Evolutionary conservation across 2,113 vertebrate species (phyloP).

Genomic region (Nymphicus hollandicus): DNA sequence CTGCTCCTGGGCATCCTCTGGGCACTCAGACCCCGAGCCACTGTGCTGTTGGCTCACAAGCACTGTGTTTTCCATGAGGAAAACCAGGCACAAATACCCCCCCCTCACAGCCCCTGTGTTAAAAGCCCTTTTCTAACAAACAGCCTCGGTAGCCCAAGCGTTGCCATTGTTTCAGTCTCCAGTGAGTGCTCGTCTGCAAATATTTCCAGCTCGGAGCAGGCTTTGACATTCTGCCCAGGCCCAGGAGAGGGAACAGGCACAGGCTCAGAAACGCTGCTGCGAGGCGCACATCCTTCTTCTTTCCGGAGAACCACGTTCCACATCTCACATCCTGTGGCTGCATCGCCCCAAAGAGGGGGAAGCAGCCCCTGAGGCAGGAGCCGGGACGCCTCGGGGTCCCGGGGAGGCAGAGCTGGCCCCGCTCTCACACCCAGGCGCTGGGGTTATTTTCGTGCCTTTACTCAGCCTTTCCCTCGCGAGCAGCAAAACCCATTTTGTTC

Average conservation of each 20-base stretch:
- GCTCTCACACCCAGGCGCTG: accelerated
- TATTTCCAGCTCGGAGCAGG: slow-evolving; percentile 60
- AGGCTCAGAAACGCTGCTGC: slow-evolving; percentile 35
- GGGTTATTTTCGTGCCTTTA: background rate
- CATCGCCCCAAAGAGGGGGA: background rate
- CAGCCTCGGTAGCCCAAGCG: slow-evolving; percentile 52
- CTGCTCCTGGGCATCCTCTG: background rate
- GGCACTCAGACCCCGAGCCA: background rate
- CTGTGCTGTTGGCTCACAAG: background rate
- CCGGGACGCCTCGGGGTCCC: accelerated
- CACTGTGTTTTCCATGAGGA: background rate
- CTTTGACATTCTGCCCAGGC: slow-evolving; percentile 66
- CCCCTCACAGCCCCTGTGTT: slow-evolving; percentile 20
- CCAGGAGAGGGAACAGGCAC: slow-evolving; percentile 29
- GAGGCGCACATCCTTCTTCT: background rate
- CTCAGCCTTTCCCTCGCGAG: background rate
- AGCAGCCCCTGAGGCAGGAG: background rate
- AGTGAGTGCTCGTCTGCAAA: slow-evolving; percentile 61
- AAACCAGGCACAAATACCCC: background rate
- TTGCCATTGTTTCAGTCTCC: slow-evolving; percentile 62
- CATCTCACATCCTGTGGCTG: accelerated
- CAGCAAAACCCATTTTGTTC: background rate
- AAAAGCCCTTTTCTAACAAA: slow-evolving; percentile 55
- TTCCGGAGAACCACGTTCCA: background rate
- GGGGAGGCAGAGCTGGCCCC: background rate